phyloP scores from a whole-genome alignment of 2,113 vertebrate genomes.

The Spea bombifrons region DNA sequence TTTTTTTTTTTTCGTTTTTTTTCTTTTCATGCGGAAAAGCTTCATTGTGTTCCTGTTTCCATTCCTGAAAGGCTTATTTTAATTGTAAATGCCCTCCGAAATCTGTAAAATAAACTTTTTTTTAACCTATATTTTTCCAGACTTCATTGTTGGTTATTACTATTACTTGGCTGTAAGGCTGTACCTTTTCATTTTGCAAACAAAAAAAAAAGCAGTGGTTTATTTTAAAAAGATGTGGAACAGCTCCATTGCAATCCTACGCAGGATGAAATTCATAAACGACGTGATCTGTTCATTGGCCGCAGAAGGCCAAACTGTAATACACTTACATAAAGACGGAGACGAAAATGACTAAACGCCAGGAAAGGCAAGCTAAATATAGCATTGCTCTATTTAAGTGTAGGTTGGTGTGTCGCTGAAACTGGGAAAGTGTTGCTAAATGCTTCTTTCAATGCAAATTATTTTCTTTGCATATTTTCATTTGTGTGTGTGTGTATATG shows the following conservation, averaged over 20 bases:
- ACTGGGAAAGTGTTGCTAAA: too few relatives aligned
- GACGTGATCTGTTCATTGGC: too few relatives aligned
- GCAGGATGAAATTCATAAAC: background rate
- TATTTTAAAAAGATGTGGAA: conserved; percentile 9
- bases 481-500: too few relatives aligned
- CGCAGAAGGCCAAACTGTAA: too few relatives aligned
- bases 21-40: conserved; percentile 20
- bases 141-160: background rate
- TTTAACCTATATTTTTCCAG: background rate
- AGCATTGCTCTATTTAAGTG: too few relatives aligned
- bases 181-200: background rate
- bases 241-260: background rate
- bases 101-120: conserved; percentile 33
- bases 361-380: too few relatives aligned
- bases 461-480: too few relatives aligned
- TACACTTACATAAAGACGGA: too few relatives aligned
- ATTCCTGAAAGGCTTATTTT: conserved; percentile 27
- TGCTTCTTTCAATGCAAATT: too few relatives aligned
- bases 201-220: background rate
- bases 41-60: conserved; percentile 31
- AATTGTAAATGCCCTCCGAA: conserved; percentile 21
- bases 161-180: background rate
- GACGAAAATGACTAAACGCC: too few relatives aligned
- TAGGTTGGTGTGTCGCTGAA: too few relatives aligned
- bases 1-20: conserved; percentile 34